phyloP scores from a whole-genome alignment of 2,797 vertebrate species.

The Australoheros facetus region DNA sequence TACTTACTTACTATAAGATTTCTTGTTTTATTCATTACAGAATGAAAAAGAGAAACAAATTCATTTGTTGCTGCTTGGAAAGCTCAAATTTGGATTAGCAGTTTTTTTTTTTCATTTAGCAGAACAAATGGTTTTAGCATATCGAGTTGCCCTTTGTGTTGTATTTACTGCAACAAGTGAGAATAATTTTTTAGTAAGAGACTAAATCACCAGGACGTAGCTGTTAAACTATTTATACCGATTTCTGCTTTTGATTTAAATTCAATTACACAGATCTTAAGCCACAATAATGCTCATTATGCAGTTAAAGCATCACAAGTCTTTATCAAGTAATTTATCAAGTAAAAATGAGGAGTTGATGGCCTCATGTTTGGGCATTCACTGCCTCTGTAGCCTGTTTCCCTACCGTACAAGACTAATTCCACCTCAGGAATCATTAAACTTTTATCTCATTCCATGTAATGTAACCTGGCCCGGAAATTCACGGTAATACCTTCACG shows the following conservation, averaged over 20 bases:
- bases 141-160: not conserved
- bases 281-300: not conserved
- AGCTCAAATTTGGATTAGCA: not conserved
- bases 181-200: not conserved
- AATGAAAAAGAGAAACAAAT: not conserved
- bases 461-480: not conserved
- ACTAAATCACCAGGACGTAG: not conserved
- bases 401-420: not conserved
- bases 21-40: not conserved
- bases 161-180: not conserved
- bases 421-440: conserved; percentile 18
- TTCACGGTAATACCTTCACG: conserved; percentile 87
- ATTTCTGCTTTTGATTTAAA: not conserved
- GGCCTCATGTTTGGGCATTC: not conserved
- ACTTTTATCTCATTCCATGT: conserved; percentile 9
- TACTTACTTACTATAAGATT: not conserved
- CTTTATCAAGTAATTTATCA: not conserved
- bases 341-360: not conserved
- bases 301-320: not conserved
- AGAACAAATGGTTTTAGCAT: conserved; percentile 1
- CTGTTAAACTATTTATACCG: not conserved
- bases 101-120: not conserved
- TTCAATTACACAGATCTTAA: not conserved
- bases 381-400: not conserved
- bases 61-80: not conserved